Evolutionary conservation across 2,888 invertebrate genomes (phyloP), one percentile per base, ranked within the genome.

Genomic region (Ischnura elegans): DNA sequence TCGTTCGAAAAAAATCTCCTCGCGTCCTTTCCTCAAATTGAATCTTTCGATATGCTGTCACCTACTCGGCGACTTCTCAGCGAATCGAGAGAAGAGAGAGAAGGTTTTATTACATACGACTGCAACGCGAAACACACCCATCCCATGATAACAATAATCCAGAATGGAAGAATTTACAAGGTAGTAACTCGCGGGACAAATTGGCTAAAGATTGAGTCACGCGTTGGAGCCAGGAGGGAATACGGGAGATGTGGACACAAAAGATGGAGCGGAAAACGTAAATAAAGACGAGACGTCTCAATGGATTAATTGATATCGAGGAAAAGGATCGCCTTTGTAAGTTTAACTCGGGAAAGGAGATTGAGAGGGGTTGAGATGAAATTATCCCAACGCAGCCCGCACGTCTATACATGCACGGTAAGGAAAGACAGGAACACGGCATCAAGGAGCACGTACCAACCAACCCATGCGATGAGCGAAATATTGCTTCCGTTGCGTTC

Each of bases 281-380:
- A 76, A 76, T 76, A 76, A 76, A 76, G 66, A 76, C n/a, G 2
- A 10, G 66, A 76, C 66, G 29, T 29, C 66, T 76, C 29, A 10
- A 29, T 76, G 66, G 66, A 76, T 76, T 76, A 76, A 76, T 76
- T 76, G 66, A 29, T 36, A 76, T 76, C 29, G 25, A 29, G 66
- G 36, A 10, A n/a, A 1, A 36, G 66, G 66, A 76, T 76, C 36
- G 66, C 66, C 66, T 76, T 76, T 76, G 66, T 29, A 76, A 76
- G 4, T n/a, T n/a, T 10, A 10, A 4, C 66, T 13, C 29, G 29
- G 8, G 25, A 76, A 76, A 8, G 66, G 29, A 76, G 25, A 61
- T 61, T 0, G 8, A 25, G 6, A 61, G 8, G 61, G n/a, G n/a
- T 1, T 25, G 10, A 76, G 29, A 76, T 10, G 10, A 10, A n/a